Conservation (phyloP, 2,113 vertebrate genomes). For the Pterocles burchelli region DNA sequence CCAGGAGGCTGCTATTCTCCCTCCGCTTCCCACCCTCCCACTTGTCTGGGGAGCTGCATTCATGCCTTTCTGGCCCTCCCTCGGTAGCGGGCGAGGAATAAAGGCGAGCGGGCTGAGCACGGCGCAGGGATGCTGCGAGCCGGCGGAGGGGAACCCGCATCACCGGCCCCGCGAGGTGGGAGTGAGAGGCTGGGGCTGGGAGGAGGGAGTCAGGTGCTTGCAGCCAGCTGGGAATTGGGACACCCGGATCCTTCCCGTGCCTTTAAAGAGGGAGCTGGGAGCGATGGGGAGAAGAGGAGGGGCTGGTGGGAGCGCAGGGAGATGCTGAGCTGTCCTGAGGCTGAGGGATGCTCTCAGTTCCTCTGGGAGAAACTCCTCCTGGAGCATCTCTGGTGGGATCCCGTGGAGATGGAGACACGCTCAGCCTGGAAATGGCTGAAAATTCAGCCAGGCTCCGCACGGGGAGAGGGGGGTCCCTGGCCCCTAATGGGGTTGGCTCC, state of each 20-base stretch:
- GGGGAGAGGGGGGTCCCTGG: not conserved
- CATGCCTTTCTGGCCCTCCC: slow-evolving; percentile 51
- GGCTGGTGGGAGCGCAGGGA: not conserved
- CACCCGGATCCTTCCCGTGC: not conserved
- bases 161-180: slow-evolving; percentile 38
- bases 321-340: not conserved
- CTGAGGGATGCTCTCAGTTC: not conserved
- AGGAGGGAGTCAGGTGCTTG: slow-evolving; percentile 3
- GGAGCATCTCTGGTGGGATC: not conserved
- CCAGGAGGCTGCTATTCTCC: slow-evolving; percentile 39
- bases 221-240: not conserved
- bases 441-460: not conserved
- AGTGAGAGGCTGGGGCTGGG: slow-evolving; percentile 12
- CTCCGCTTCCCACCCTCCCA: slow-evolving; percentile 52
- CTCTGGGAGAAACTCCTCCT: not conserved
- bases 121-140: not conserved
- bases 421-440: not conserved
- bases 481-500: not conserved
- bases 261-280: not conserved
- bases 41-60: slow-evolving; percentile 18
- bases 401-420: not conserved
- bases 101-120: slow-evolving; percentile 43
- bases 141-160: slow-evolving; percentile 12
- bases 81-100: slow-evolving; percentile 18
- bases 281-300: slow-evolving; percentile 9